Evolutionary conservation across 2,888 invertebrate genomes (phyloP), one percentile per base, ranked within the genome.

Genomic region (Cephalotes varians): DNA sequence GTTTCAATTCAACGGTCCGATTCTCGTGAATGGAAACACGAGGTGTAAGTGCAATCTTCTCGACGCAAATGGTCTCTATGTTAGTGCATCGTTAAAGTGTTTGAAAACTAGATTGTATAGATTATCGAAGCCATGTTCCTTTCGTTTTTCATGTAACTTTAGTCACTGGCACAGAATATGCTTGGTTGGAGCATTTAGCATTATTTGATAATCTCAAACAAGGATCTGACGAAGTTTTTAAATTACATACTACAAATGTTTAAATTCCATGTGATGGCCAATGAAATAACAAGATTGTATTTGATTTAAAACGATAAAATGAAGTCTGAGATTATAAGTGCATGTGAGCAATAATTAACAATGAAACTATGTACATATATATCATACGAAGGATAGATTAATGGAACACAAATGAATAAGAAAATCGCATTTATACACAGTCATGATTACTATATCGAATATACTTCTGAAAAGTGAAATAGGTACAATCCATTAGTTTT

Each of bases 1-100:
- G 21, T 79, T 56, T 40, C 28, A 34, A 64, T 80, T 71, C 79
- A 9, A n/a, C 44, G 37, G 34, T 58, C 64, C 56, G 76, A 69
- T 81, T 60, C 60, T 74, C 69, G 79, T 60, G 34, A 65, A 21
- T n/a, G 65, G 25, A 67, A 56, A 77, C 82, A 51, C 76, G 85
- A 84, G 81, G 69, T 88, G 81, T 82, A 90, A 91, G 90, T 91
- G 91, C 91, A 90, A 90, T 91, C 88, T 83, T 82, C 77, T 58
- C 54, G 40, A n/a, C 25, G 69, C 25, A 56, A 62, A 69, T 67
- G 47, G 47, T 72, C 44, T 69, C 54, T 58, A 56, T 44, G 12
- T 47, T 71, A 69, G 25, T 44, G n/a, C 71, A 64, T 73, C 64
- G 25, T 81, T 69, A 56, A 12, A 1, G 6, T 69, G 44, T 56